Evolutionary conservation across 2,888 invertebrate genomes (phyloP).

Genomic region (Gandaritis pyraliata): DNA sequence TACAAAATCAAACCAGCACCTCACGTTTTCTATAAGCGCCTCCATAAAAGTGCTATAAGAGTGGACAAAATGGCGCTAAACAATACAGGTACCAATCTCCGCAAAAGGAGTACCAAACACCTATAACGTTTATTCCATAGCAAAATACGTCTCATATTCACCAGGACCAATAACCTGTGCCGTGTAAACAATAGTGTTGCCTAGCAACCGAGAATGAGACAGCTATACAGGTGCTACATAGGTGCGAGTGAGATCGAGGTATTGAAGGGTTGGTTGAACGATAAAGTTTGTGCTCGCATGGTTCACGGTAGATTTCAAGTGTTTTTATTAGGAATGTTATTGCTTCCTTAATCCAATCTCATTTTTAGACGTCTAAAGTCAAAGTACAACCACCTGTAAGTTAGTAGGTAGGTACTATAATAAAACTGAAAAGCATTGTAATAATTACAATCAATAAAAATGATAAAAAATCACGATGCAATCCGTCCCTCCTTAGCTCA

Average conservation of each 20-base stretch:
- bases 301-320: constrained; percentile 60
- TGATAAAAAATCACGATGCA: no score
- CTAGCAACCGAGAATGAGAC: constrained; percentile 52
- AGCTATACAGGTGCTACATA: constrained; percentile 9
- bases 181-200: constrained; percentile 59
- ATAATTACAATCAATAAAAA: background rate
- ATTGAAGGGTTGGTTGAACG: constrained; percentile 61
- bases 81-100: constrained; percentile 18
- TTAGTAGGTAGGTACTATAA: no score
- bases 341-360: constrained; percentile 67
- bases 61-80: constrained; percentile 19
- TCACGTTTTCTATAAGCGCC: no score
- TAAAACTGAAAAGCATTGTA: no score
- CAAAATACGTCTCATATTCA: constrained; percentile 32
- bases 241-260: constrained; percentile 42
- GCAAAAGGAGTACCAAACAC: background rate
- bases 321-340: constrained; percentile 71
- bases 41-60: background rate
- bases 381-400: no score
- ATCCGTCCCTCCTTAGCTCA: no score
- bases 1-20: background rate
- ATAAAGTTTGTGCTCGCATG: constrained; percentile 62
- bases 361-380: no score
- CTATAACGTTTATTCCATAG: constrained; percentile 11
- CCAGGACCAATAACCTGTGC: constrained; percentile 47